Evolutionary conservation across 2,888 invertebrate species (phyloP), one percentile per base, ranked within the genome.

Genomic region (Lobophora halterata): DNA sequence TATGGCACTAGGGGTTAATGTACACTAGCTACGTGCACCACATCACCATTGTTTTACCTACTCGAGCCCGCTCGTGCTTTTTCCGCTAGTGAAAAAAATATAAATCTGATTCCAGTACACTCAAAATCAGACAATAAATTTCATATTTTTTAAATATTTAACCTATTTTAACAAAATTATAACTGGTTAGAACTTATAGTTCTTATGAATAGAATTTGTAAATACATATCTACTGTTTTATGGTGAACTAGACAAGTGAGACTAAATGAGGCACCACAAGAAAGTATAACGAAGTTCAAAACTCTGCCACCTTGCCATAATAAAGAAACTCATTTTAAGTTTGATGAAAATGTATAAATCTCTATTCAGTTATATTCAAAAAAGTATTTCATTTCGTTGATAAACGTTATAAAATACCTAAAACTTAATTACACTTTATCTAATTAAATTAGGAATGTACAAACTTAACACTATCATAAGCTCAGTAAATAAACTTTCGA

Each of bases 361-460:
- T 4, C 6, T 12, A 2, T 23, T 23, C 1, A 21, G 5, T 10
- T 21, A 24, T 11, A 8, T 12, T 28, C 9, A 12, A 11, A 9
- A 26, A 19, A 31, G 16, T 14, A 28, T 24, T 24, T 12, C 3
- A 1, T 1, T 21, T 10, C 17, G 36, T 9, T 25, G 33, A 24
- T 39, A 34, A 38, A 28, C 29, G 7, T 13, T 13, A 29, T 24
- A 9, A 38, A 42, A 42, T 27, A n/a, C n/a, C n/a, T n/a, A 39
- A 45, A 42, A 45, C 26, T 33, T 51, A 35, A 38, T 40, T 30
- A 17, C 45, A 52, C 39, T 19, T 21, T 24, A 52, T 55, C 58
- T 61, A 59, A 56, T 53, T 64, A 64, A 63, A 63, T 55, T 68
- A 77, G 82, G 82, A 81, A 82, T 82, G 82, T 81, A 78, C 68